A percentile compares a stretch with the other conserved stretches of the same genome.
Conservation (phyloP, 2,888 invertebrate species). For the Ectemnius lituratus region DNA sequence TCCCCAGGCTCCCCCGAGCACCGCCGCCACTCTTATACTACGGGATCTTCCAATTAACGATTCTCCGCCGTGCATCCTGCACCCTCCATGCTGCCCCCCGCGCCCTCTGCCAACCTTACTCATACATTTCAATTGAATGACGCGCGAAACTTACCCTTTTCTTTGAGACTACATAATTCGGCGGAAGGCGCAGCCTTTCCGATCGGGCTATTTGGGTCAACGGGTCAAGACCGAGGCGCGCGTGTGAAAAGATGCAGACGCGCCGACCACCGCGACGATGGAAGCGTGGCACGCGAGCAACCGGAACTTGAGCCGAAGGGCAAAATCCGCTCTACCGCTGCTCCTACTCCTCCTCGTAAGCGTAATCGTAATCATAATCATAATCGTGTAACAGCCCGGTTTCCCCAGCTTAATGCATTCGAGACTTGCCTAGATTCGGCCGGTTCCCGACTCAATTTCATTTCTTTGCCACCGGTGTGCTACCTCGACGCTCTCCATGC, state of each 20-base stretch:
- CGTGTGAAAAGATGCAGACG: constrained; percentile 57
- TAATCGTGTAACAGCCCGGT: too few relatives aligned
- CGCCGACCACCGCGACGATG: constrained; percentile 41
- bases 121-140: too few relatives aligned
- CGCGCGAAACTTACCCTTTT: neutral
- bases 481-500: too few relatives aligned
- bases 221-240: constrained; percentile 57
- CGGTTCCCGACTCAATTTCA: too few relatives aligned
- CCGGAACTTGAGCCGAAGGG: constrained; percentile 55
- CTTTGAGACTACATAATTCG: constrained; percentile 4
- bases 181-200: too few relatives aligned
- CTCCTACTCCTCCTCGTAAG: too few relatives aligned
- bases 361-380: too few relatives aligned
- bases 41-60: constrained; percentile 63
- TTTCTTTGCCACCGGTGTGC: too few relatives aligned
- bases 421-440: too few relatives aligned
- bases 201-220: constrained; percentile 42
- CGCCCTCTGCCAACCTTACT: too few relatives aligned
- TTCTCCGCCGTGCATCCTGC: constrained; percentile 36
- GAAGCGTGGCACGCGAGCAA: constrained; percentile 60
- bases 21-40: constrained; percentile 19
- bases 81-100: too few relatives aligned
- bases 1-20: constrained; percentile 1
- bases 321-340: constrained; percentile 51
- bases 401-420: too few relatives aligned